Base-by-base conservation (phyloP, 2,888 invertebrate genomes). In the Fragum fragum region DNA sequence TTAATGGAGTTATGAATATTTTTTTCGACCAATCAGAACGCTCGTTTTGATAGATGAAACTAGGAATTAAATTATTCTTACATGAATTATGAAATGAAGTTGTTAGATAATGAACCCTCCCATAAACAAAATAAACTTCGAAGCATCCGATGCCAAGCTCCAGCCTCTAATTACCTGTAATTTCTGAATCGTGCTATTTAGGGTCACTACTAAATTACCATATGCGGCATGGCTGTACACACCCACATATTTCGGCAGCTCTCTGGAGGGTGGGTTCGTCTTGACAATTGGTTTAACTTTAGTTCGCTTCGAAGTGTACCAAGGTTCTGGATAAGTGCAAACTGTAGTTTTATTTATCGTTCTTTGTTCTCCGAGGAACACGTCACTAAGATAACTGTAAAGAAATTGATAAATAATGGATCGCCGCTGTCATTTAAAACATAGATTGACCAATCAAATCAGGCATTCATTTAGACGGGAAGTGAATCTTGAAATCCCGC, bases 291-390 rank as follows among this genome's bases (percentile, higher is more conserved):
- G 77, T 9, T 69, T 57, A 7, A 32, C 29, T 21, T 14, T 16
- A 5, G 36, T 16, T 9, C 28, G 36, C 16, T 36, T 59, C 16
- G 75, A 28, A 16, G 68, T 70, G 39, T 73, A 73, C 88, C 89
- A 90, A 16, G 90, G 90, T 36, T 90, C 85, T 1, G 93, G 93
- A 83, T 90, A 93, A 6, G 89, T 88, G 76, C 94, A 94, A 9
- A 91, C 83, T 1, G 90, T 89, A 1, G 90, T 88, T 26, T 82
- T 71, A 79, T 93, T 92, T 2, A 94, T 81, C 88, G 92, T 92
- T 0, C 91, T 91, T 5, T 84, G 73, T 61, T 89, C 86, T 7
- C 90, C 92, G 26, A 93, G 79, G 18, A 91, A 81, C 2, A 87
- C 74, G 81, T 93, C 94, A 6, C 89, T 77, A 23, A 91, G 72